phyloP scores from a whole-genome alignment of 2,113 vertebrate genomes.

The Otis tarda region DNA sequence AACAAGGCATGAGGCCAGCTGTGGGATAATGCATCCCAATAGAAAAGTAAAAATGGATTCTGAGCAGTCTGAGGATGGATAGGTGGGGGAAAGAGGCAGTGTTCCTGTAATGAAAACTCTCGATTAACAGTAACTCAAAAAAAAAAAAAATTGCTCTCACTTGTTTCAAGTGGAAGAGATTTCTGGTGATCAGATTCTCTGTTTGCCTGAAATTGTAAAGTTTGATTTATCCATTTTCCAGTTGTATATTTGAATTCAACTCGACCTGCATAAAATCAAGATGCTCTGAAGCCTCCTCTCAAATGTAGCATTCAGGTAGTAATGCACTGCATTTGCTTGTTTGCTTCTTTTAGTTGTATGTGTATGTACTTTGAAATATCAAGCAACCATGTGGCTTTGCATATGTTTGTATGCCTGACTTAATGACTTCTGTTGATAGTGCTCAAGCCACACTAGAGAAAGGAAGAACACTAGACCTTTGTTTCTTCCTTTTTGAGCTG shows the following conservation, averaged over 20 bases:
- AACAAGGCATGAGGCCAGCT: background rate
- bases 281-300: background rate
- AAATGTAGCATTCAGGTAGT: background rate
- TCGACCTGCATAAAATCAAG: background rate
- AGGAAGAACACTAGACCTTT: background rate
- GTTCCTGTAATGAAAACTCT: background rate
- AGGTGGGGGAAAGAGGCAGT: background rate
- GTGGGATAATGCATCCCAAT: background rate
- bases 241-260: background rate
- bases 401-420: background rate
- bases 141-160: background rate
- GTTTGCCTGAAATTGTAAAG: background rate
- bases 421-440: background rate
- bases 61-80: background rate
- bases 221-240: background rate
- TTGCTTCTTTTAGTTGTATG: background rate
- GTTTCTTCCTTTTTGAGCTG: background rate
- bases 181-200: background rate
- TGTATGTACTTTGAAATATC: background rate
- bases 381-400: background rate
- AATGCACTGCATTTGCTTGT: background rate
- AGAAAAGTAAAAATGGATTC: background rate
- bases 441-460: background rate
- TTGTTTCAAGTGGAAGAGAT: background rate
- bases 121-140: background rate